Evolutionary conservation across 2,797 vertebrate species (phyloP).

Genomic region (Euphonia xanthogaster): DNA sequence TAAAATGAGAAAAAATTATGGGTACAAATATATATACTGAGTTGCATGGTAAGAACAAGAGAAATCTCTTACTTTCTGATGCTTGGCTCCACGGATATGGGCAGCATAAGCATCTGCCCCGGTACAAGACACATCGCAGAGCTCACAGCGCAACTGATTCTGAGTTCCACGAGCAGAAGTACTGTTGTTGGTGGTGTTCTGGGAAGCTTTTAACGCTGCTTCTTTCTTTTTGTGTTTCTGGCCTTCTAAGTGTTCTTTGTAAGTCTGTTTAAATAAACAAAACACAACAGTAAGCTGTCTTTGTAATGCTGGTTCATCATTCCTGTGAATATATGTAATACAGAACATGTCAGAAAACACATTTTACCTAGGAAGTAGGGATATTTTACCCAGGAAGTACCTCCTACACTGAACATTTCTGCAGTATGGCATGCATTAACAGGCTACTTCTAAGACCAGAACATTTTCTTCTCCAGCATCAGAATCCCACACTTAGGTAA

Average conservation of each 20-base stretch:
- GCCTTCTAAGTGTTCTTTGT: slow-evolving; percentile 96
- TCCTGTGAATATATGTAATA: rapidly evolving
- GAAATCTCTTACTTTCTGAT: slow-evolving; percentile 89
- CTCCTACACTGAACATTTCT: background rate
- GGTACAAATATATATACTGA: background rate
- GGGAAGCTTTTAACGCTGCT: slow-evolving; percentile 91
- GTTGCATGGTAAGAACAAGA: background rate
- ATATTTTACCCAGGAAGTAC: background rate
- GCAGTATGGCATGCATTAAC: background rate
- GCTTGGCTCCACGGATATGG: slow-evolving; percentile 96
- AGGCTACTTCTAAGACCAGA: background rate
- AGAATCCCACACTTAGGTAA: background rate
- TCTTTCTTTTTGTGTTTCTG: slow-evolving; percentile 99
- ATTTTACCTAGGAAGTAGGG: background rate
- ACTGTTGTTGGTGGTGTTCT: slow-evolving; percentile 81
- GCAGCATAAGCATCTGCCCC: slow-evolving; percentile 95
- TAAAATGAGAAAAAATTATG: background rate
- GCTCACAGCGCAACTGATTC: slow-evolving; percentile 96
- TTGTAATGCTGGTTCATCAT: background rate
- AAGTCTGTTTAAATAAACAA: slow-evolving; percentile 82
- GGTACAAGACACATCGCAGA: slow-evolving; percentile 96
- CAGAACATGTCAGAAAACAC: background rate
- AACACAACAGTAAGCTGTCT: background rate
- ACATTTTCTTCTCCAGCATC: background rate
- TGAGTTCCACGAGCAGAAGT: slow-evolving; percentile 87